Evolutionary conservation across 2,113 vertebrate genomes (phyloP).

Genomic region (Petrocephalus zakoni): DNA sequence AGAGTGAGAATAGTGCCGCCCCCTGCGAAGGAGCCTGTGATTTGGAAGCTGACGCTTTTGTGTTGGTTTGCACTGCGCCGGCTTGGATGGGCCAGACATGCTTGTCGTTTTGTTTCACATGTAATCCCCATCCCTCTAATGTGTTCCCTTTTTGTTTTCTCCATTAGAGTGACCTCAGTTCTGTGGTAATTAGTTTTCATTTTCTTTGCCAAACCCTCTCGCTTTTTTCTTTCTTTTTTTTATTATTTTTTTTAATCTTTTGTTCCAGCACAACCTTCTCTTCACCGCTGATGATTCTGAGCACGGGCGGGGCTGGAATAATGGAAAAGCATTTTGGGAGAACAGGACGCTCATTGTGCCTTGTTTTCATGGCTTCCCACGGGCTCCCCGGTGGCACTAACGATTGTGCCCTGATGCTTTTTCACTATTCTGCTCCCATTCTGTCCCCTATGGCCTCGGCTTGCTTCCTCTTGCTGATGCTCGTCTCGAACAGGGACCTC

Average conservation of each 20-base stretch:
- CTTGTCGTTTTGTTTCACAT: conserved; percentile 79
- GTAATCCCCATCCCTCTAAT: conserved; percentile 91
- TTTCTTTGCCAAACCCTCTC: conserved; percentile 73
- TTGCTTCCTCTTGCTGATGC: conserved; percentile 46
- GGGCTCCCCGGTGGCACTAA: not conserved
- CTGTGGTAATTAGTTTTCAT: conserved; percentile 94
- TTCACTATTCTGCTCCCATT: conserved; percentile 32
- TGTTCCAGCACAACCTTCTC: conserved; percentile 54
- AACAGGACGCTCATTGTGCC: not conserved
- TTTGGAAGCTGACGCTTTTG: not conserved
- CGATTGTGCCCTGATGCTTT: conserved; percentile 18
- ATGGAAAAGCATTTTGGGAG: conserved; percentile 63
- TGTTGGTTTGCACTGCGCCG: conserved; percentile 20
- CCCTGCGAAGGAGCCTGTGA: not conserved
- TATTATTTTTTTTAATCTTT: conserved; percentile 34
- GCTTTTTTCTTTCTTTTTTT: conserved; percentile 39
- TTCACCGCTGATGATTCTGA: conserved; percentile 59
- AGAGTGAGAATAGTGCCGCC: not conserved
- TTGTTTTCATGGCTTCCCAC: not conserved
- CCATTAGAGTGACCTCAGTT: conserved; percentile 99
- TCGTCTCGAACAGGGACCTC: conserved; percentile 32
- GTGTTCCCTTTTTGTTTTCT: conserved; percentile 80
- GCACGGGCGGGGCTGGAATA: conserved; percentile 52
- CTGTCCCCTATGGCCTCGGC: conserved; percentile 41
- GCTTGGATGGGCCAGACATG: conserved; percentile 27